Evolutionary conservation across 2,888 invertebrate genomes (phyloP).

Genomic region (Cordylochernes scorpioides): DNA sequence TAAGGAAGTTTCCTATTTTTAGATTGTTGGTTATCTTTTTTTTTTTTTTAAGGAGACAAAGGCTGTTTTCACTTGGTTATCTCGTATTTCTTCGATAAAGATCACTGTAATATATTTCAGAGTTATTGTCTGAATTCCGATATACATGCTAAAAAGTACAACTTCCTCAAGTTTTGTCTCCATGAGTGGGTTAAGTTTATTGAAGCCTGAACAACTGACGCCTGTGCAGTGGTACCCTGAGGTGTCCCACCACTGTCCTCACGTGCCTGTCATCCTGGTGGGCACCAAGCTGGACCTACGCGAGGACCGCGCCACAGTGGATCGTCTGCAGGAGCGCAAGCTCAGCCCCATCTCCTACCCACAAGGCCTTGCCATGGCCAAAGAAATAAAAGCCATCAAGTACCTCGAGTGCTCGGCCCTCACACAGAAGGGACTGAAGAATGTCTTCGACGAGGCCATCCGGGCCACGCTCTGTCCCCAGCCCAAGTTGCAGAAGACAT

Average conservation of each 20-base stretch:
- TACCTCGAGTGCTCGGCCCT: conserved; percentile 93
- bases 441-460: conserved; percentile 97
- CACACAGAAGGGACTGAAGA: conserved; percentile 90
- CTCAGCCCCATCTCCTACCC: conserved; percentile 88
- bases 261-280: conserved; percentile 90
- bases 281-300: conserved; percentile 93
- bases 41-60: too few species aligned
- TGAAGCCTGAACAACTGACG: neutral
- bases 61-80: too few species aligned
- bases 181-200: neutral
- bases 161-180: neutral
- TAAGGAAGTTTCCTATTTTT: too few species aligned
- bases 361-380: conserved; percentile 83
- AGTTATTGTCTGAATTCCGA: too few species aligned
- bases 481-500: conserved; percentile 46
- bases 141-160: conserved; percentile 1
- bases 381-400: conserved; percentile 84
- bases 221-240: conserved; percentile 83
- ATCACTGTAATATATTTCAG: too few species aligned
- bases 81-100: too few species aligned
- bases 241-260: conserved; percentile 97
- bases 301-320: conserved; percentile 81
- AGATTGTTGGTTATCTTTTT: too few species aligned
- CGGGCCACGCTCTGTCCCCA: conserved; percentile 89
- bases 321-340: conserved; percentile 88